A percentile compares a stretch with the other conserved stretches of the same genome.
phyloP scores from a whole-genome alignment of 2,888 invertebrate genomes.

The Alcis repandata region DNA sequence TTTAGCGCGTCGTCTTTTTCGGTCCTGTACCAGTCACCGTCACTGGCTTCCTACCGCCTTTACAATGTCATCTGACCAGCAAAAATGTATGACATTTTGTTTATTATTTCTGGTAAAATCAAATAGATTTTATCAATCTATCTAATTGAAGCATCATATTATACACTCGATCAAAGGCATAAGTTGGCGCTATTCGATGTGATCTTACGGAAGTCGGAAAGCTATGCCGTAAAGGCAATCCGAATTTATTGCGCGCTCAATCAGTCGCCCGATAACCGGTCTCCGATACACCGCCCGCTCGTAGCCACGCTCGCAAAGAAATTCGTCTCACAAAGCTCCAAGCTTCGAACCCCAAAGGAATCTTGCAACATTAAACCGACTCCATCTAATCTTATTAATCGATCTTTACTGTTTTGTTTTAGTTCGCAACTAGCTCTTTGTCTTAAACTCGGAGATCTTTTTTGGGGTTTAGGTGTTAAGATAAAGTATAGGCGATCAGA shows the following conservation, averaged over 20 bases:
- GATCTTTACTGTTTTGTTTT: conserved; percentile 40
- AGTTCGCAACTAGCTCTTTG: conserved; percentile 39
- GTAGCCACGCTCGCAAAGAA: conserved; percentile 49
- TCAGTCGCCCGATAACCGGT: conserved; percentile 66
- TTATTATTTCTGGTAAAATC: too few species aligned
- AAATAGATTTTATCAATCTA: too few species aligned
- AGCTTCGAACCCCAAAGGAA: conserved; percentile 42
- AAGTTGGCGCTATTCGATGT: conserved; percentile 23
- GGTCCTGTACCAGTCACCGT: too few species aligned
- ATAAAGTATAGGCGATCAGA: conserved; percentile 5
- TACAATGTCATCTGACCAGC: too few species aligned
- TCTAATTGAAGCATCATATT: neutral
- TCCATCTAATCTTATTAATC: conserved; percentile 44
- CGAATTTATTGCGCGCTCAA: conserved; percentile 73
- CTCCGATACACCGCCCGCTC: conserved; percentile 56
- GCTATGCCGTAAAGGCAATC: conserved; percentile 65
- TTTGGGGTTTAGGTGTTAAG: conserved; percentile 12
- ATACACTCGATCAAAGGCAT: conserved; percentile 16
- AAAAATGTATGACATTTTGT: too few species aligned
- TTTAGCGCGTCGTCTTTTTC: too few species aligned
- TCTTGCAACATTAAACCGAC: conserved; percentile 45
- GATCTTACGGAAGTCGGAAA: conserved; percentile 43
- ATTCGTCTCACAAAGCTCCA: conserved; percentile 52
- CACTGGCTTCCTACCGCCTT: too few species aligned
- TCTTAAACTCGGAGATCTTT: conserved; percentile 31